Evolutionary conservation across 2,797 vertebrate species (phyloP).

Genomic region (Mus spretus): DNA sequence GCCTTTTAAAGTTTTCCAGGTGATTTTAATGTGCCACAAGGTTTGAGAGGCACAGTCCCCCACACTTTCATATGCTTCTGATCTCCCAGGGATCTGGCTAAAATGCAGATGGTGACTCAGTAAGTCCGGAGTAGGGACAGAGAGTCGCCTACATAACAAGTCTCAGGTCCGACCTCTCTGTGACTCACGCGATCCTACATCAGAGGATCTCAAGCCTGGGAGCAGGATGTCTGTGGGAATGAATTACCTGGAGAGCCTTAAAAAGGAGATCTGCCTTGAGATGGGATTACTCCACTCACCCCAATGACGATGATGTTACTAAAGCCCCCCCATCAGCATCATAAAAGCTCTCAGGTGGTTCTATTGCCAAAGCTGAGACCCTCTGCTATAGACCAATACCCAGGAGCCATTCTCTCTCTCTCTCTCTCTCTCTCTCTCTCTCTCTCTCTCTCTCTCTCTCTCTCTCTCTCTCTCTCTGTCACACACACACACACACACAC

Average conservation of each 20-base stretch:
- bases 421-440: too few relatives aligned
- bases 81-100: slow-evolving; percentile 51
- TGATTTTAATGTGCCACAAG: slow-evolving; percentile 66
- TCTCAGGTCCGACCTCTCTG: neutral
- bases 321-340: neutral
- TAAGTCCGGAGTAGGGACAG: neutral
- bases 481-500: neutral
- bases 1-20: slow-evolving; percentile 70
- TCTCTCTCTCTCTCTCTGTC: too few relatives aligned
- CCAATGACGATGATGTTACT: slow-evolving; percentile 25
- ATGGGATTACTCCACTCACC: neutral
- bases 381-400: slow-evolving; percentile 57
- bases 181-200: neutral
- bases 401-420: slow-evolving; percentile 41
- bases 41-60: slow-evolving; percentile 59
- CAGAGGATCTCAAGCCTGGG: neutral
- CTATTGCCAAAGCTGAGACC: neutral
- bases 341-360: slow-evolving; percentile 62
- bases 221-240: neutral
- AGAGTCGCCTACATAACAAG: slow-evolving; percentile 38
- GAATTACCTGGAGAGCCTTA: slow-evolving; percentile 23
- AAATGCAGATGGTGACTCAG: slow-evolving; percentile 63
- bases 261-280: slow-evolving; percentile 19
- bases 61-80: slow-evolving; percentile 58
- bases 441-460: too few relatives aligned